Evolutionary conservation across 1,140 invertebrate genomes (phyloP).

Genomic region (Ips nitidus): DNA sequence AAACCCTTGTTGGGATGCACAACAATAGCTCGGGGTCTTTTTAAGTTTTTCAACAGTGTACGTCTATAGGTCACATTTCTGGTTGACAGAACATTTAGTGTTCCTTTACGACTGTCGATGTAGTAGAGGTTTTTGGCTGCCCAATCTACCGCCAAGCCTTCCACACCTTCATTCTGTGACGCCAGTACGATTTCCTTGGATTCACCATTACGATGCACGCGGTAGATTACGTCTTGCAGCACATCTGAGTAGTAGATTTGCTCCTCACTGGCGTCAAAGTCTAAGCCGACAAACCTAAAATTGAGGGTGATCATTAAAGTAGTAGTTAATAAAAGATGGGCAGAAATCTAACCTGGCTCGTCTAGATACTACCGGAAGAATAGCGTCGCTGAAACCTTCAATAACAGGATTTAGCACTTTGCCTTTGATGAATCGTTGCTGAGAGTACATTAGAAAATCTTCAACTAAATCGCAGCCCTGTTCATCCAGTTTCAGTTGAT

Average conservation of each 20-base stretch:
- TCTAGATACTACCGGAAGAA: conserved; percentile 84
- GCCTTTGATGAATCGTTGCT: conserved; percentile 95
- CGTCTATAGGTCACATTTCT: conserved; percentile 80
- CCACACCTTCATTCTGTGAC: conserved; percentile 96
- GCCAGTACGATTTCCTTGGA: conserved; percentile 89
- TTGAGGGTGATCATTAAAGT: background rate
- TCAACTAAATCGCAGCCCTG: conserved; percentile 82
- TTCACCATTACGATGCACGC: conserved; percentile 86
- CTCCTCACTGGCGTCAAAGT: conserved; percentile 89
- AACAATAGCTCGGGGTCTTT: conserved; percentile 91
- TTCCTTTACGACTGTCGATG: conserved; percentile 95
- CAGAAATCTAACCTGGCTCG: conserved; percentile 59
- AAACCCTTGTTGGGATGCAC: conserved; percentile 94
- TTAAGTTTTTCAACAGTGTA: conserved; percentile 84
- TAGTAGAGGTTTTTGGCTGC: conserved; percentile 97
- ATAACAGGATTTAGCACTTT: conserved; percentile 87
- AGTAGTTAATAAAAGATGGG: too few species aligned
- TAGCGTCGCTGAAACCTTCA: conserved; percentile 92
- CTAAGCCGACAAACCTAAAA: conserved; percentile 89
- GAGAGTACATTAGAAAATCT: conserved; percentile 96
- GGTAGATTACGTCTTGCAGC: conserved; percentile 93
- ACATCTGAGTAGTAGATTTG: conserved; percentile 98
- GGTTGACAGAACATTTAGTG: conserved; percentile 89
- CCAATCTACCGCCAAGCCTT: conserved; percentile 97
- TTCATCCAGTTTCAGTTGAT: conserved; percentile 71